Percentiles rank a stretch among this genome's conserved stretches.
Conservation (phyloP, 2,888 invertebrate species). For the Lasioglossum villosulum region DNA sequence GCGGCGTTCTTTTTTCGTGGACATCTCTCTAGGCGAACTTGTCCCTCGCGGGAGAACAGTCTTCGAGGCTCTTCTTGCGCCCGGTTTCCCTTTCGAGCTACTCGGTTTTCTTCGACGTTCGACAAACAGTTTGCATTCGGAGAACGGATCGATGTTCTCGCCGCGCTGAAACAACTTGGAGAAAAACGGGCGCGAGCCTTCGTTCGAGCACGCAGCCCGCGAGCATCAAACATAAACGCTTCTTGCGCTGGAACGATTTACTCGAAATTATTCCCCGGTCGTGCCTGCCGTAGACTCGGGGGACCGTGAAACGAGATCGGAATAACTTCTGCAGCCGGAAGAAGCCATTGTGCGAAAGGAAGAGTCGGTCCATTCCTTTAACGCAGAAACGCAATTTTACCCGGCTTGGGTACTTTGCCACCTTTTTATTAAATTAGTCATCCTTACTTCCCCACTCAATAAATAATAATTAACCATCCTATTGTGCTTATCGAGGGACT, state of each 20-base stretch:
- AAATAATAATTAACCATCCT: background rate
- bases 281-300: background rate
- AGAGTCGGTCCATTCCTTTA: background rate
- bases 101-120: constrained; percentile 44
- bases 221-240: background rate
- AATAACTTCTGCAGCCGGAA: background rate
- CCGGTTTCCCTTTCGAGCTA: constrained; percentile 41
- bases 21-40: constrained; percentile 62
- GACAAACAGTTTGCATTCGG: constrained; percentile 44
- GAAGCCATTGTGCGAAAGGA: background rate
- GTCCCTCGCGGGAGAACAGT: constrained; percentile 25
- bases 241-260: constrained; percentile 9
- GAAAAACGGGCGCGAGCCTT: constrained; percentile 16
- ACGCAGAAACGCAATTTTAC: background rate
- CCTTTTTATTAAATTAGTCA: background rate
- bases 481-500: background rate
- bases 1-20: constrained; percentile 32
- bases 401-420: background rate
- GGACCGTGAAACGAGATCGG: background rate
- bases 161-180: background rate
- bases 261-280: constrained; percentile 11
- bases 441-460: background rate
- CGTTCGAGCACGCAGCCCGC: background rate
- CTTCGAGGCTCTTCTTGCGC: constrained; percentile 29
- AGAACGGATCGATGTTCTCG: constrained; percentile 38